Evolutionary conservation across 1,140 invertebrate genomes (phyloP).

Genomic region (Drosophila cardini): DNA sequence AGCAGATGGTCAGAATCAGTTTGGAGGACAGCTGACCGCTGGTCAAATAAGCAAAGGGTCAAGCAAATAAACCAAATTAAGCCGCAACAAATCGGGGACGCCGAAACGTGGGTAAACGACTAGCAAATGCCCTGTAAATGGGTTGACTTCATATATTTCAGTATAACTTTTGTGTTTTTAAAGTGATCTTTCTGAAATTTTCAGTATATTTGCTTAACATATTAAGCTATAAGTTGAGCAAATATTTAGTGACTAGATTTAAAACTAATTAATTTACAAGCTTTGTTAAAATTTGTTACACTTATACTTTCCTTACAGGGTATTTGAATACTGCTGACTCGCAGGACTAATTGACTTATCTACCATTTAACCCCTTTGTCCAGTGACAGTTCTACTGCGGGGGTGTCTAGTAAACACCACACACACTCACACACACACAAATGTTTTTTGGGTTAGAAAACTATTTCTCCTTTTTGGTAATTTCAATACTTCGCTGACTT

Average conservation of each 20-base stretch:
- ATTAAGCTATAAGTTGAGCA: neutral
- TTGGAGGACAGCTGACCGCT: slow-evolving; percentile 33
- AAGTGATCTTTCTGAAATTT: neutral
- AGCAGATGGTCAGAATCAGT: slow-evolving; percentile 44
- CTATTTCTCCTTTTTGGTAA: slow-evolving; percentile 25
- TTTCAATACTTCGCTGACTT: slow-evolving; percentile 65
- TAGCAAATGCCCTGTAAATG: neutral
- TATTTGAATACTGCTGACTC: neutral
- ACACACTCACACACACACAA: neutral
- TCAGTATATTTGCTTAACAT: neutral
- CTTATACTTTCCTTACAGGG: neutral
- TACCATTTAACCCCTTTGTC: slow-evolving; percentile 27
- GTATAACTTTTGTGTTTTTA: neutral
- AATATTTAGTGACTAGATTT: neutral
- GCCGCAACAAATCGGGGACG: neutral
- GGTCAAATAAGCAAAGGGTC: slow-evolving; percentile 32
- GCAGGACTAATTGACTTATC: slow-evolving; percentile 50
- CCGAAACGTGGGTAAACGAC: neutral
- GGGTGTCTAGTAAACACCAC: slow-evolving; percentile 7
- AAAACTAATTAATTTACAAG: too few species aligned
- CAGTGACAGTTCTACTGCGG: slow-evolving; percentile 33
- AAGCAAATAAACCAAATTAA: neutral
- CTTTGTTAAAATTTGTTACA: too few species aligned
- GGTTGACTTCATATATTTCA: neutral
- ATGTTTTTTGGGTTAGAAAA: slow-evolving; percentile 9